Conservation (phyloP, 2,797 vertebrate species). For the Masticophis lateralis region DNA sequence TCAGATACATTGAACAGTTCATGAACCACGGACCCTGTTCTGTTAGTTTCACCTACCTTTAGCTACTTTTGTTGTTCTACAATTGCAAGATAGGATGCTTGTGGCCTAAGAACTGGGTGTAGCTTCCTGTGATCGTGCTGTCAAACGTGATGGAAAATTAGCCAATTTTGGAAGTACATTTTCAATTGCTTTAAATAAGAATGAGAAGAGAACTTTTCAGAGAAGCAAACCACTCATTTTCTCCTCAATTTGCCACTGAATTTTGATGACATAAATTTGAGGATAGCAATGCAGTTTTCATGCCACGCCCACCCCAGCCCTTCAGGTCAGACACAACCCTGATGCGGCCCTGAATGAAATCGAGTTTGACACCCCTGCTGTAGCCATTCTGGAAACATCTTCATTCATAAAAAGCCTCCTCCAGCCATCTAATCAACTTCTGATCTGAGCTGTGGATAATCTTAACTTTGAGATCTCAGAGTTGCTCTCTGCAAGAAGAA, state of each 20-base stretch:
- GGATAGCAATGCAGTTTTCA: background rate
- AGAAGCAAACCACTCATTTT: background rate
- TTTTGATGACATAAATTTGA: background rate
- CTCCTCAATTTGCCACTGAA: background rate
- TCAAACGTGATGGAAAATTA: background rate
- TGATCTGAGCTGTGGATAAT: background rate
- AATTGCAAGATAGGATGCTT: background rate
- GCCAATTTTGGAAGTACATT: background rate
- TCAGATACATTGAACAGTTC: background rate
- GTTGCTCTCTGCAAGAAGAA: background rate
- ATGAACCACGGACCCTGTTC: background rate
- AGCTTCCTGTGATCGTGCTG: background rate
- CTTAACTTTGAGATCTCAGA: background rate
- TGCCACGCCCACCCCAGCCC: too few relatives aligned
- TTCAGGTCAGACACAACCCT: too few relatives aligned
- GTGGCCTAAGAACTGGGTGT: background rate
- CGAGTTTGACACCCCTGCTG: background rate
- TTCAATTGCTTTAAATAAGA: background rate
- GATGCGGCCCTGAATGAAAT: too few relatives aligned
- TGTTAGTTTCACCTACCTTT: background rate
- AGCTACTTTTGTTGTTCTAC: background rate
- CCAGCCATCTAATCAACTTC: background rate
- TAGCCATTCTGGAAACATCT: background rate
- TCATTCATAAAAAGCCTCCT: background rate
- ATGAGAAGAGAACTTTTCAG: background rate